phyloP scores from a whole-genome alignment of 2,113 vertebrate species.

The Ictalurus furcatus region DNA sequence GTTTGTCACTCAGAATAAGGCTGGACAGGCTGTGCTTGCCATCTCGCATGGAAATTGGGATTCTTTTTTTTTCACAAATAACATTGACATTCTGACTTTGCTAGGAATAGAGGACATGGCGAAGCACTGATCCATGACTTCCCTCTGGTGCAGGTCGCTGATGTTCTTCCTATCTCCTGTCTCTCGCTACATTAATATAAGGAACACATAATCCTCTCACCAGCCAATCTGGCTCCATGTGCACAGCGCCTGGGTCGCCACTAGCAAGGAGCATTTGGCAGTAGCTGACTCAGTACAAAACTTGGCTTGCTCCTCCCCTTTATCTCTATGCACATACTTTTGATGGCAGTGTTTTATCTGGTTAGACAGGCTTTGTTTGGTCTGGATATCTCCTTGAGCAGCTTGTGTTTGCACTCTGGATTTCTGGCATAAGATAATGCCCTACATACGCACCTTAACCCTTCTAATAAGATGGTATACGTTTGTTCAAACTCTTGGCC shows the following conservation, averaged over 20 bases:
- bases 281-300: constrained; percentile 66
- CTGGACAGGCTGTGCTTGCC: constrained; percentile 62
- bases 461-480: constrained; percentile 43
- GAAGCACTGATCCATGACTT: constrained; percentile 51
- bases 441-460: constrained; percentile 71
- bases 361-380: constrained; percentile 77
- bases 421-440: constrained; percentile 75
- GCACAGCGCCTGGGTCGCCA: constrained; percentile 64
- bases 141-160: constrained; percentile 44
- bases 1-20: constrained; percentile 71
- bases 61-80: constrained; percentile 33
- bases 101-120: constrained; percentile 39
- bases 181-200: constrained; percentile 63
- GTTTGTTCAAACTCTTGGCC: constrained; percentile 46
- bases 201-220: constrained; percentile 63
- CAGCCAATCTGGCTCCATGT: constrained; percentile 63
- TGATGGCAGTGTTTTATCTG: constrained; percentile 77
- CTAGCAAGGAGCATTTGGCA: constrained; percentile 65
- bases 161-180: constrained; percentile 43
- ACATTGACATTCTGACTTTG: constrained; percentile 49
- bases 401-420: constrained; percentile 79
- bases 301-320: constrained; percentile 68
- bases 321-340: constrained; percentile 79
- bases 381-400: constrained; percentile 79
- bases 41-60: constrained; percentile 36